Conservation (phyloP, 1,140 invertebrate genomes). For the Homalodisca vitripennis region DNA sequence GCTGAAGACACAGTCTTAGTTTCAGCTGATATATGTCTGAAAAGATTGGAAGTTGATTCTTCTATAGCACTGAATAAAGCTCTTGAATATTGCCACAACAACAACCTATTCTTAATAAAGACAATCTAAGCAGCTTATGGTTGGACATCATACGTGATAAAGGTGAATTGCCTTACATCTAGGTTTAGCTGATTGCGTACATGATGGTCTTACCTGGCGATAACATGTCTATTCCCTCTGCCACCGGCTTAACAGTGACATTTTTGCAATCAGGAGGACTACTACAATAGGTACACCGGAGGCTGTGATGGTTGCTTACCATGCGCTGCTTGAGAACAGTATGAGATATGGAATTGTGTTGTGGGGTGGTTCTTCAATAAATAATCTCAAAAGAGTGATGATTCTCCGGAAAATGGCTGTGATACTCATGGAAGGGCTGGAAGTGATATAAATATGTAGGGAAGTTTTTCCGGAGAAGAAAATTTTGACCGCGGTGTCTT, state of each 20-base stretch:
- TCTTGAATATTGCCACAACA: no score
- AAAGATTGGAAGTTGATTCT: no score
- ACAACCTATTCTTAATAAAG: no score
- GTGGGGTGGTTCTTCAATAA: neutral
- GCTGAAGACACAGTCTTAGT: no score
- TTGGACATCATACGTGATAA: no score
- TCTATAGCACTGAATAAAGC: no score
- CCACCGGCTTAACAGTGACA: neutral
- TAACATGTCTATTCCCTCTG: neutral
- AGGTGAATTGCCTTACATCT: no score
- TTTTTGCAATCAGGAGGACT: neutral
- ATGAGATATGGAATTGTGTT: neutral
- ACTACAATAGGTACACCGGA: neutral
- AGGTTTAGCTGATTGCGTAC: no score
- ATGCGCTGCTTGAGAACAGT: neutral
- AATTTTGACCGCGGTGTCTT: neutral
- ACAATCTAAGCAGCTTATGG: no score
- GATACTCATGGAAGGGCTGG: neutral
- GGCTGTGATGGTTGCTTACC: neutral
- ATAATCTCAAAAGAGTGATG: neutral
- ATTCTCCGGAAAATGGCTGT: neutral
- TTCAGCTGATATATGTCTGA: no score
- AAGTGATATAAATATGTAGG: neutral
- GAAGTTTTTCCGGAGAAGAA: neutral
- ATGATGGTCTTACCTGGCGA: neutral